Evolutionary conservation across 2,888 invertebrate genomes (phyloP).

Genomic region (Agriopis leucophaearia): DNA sequence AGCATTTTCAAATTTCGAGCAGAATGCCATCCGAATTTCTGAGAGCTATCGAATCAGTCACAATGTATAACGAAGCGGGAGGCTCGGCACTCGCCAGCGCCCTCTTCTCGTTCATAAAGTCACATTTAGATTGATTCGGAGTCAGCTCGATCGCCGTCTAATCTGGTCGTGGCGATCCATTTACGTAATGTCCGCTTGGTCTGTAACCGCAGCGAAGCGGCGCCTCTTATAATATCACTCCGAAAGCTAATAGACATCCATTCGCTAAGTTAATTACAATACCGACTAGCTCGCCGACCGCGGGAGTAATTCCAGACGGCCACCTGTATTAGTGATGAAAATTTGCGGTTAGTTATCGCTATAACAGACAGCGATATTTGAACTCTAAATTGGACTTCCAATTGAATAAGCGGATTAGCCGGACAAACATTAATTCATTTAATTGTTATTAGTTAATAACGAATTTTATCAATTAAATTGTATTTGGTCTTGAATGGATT

Average conservation of each 20-base stretch:
- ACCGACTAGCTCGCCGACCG: conserved; percentile 52
- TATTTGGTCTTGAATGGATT: background rate
- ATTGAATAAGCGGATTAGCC: conserved; percentile 1
- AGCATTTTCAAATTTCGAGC: conserved; percentile 9
- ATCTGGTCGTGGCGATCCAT: conserved; percentile 64
- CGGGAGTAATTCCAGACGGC: conserved; percentile 52
- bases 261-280: conserved; percentile 68
- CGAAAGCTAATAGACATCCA: conserved; percentile 63
- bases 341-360: conserved; percentile 20
- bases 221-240: conserved; percentile 56
- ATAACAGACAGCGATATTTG: conserved; percentile 7
- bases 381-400: background rate
- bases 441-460: background rate
- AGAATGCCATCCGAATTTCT: conserved; percentile 35
- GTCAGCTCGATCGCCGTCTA: conserved; percentile 47
- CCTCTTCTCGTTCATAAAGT: conserved; percentile 44
- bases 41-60: conserved; percentile 39
- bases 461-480: background rate
- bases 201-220: conserved; percentile 61
- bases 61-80: conserved; percentile 41
- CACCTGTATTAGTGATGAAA: conserved; percentile 6
- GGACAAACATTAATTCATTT: background rate
- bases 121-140: conserved; percentile 48
- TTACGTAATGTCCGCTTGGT: conserved; percentile 71
- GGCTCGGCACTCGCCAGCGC: conserved; percentile 26